These are phyloP conservation scores for Cromileptes altivelis DNA, from an alignment of 2,113 vertebrate species.

Conservation along the genomic window DNA sequence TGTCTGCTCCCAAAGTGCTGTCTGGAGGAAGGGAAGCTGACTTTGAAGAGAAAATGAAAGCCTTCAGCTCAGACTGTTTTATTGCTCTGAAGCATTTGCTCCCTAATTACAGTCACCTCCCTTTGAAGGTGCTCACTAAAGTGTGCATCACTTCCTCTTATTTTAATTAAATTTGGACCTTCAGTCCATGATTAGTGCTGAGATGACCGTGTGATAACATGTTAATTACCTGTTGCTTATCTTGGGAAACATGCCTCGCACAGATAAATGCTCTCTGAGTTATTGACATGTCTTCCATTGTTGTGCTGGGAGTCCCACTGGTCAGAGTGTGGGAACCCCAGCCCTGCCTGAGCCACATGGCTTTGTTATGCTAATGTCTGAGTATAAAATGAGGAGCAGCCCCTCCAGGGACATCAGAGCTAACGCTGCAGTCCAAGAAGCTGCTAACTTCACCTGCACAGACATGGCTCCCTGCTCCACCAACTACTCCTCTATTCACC, in stretches of 20 bases:
- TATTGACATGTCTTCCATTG: constrained; percentile 83
- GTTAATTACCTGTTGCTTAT: constrained; percentile 79
- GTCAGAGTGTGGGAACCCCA: constrained; percentile 88
- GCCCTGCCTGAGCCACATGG: constrained; percentile 82
- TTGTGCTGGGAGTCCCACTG: constrained; percentile 81
- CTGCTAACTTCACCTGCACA: constrained; percentile 47
- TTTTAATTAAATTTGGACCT: constrained; percentile 19
- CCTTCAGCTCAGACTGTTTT: constrained; percentile 62
- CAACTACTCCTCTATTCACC: constrained; percentile 60
- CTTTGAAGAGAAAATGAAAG: constrained; percentile 56
- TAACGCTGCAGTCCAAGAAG: constrained; percentile 52
- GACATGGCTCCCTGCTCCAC: constrained; percentile 78
- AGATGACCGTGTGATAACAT: constrained; percentile 44
- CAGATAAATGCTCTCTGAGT: constrained; percentile 79
- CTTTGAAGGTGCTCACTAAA: constrained; percentile 25
- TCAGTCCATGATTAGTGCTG: constrained; percentile 10
- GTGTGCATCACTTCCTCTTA: background rate
- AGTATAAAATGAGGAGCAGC: constrained; percentile 80
- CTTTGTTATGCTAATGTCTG: constrained; percentile 86
- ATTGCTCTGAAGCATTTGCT: constrained; percentile 65
- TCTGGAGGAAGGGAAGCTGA: constrained; percentile 1
- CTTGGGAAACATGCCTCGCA: constrained; percentile 78
- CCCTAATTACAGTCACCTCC: constrained; percentile 10
- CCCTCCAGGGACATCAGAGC: constrained; percentile 71
- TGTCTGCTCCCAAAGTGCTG: background rate